Evolutionary conservation across 2,888 invertebrate species (phyloP).

Genomic region (Apocheima hispidaria): DNA sequence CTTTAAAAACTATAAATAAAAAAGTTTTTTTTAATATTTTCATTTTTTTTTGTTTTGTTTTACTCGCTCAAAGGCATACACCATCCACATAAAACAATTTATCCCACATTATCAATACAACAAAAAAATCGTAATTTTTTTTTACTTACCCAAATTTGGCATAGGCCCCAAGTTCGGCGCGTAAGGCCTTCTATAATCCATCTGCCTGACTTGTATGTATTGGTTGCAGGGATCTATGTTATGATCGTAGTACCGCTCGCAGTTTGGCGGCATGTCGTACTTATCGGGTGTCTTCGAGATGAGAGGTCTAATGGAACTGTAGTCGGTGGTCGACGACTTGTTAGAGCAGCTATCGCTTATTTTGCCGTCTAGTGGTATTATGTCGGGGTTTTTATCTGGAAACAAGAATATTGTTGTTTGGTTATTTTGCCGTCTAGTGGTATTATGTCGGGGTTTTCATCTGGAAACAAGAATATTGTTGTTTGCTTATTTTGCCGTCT

Average conservation of each 20-base stretch:
- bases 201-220: slow-evolving; percentile 74
- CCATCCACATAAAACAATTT: no score
- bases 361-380: slow-evolving; percentile 81
- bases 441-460: no score
- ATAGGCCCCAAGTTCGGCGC: slow-evolving; percentile 59
- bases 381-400: slow-evolving; percentile 83
- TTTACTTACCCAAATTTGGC: slow-evolving; percentile 61
- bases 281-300: slow-evolving; percentile 75
- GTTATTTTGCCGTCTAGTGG: no score
- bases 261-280: slow-evolving; percentile 69
- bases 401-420: slow-evolving; percentile 24
- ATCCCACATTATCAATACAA: no score
- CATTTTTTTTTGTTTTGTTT: neutral
- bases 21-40: neutral
- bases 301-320: slow-evolving; percentile 75
- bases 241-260: slow-evolving; percentile 74
- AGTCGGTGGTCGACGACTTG: slow-evolving; percentile 78
- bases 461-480: no score
- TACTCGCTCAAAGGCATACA: neutral
- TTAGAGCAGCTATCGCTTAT: slow-evolving; percentile 80
- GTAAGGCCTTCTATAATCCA: slow-evolving; percentile 71
- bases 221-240: slow-evolving; percentile 73
- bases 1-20: neutral
- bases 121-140: neutral
- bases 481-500: no score